These are phyloP conservation scores for Balearica regulorum DNA, from an alignment of 2,797 vertebrate species.

Conservation along the genomic window DNA sequence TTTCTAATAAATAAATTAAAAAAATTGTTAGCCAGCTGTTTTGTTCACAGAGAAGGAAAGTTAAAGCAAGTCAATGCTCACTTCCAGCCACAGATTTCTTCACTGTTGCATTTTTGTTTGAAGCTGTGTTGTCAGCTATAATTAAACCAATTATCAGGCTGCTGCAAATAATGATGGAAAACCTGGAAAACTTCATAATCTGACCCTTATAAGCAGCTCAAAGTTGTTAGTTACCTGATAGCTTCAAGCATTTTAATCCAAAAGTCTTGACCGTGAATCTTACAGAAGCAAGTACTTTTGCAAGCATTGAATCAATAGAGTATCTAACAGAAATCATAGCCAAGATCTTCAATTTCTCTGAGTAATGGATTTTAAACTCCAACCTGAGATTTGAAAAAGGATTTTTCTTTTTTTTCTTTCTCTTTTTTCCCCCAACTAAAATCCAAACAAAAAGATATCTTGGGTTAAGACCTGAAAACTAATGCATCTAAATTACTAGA, in stretches of 20 bases:
- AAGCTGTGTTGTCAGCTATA: background rate
- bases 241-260: background rate
- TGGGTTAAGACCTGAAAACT: background rate
- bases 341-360: background rate
- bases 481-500: background rate
- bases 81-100: background rate
- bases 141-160: background rate
- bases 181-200: background rate
- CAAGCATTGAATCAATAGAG: background rate
- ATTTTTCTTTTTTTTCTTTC: background rate
- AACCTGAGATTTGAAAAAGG: background rate
- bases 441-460: background rate
- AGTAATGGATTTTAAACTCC: background rate
- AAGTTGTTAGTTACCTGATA: background rate
- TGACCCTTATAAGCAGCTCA: background rate
- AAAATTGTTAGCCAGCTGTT: background rate
- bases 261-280: background rate
- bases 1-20: background rate
- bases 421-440: background rate
- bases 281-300: background rate
- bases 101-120: background rate
- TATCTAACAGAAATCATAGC: background rate
- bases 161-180: background rate
- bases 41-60: background rate
- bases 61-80: background rate